Evolutionary conservation across 1,140 invertebrate species (phyloP), one percentile per base, ranked within the genome.

Genomic region (Phymorhynchus buccinoides): DNA sequence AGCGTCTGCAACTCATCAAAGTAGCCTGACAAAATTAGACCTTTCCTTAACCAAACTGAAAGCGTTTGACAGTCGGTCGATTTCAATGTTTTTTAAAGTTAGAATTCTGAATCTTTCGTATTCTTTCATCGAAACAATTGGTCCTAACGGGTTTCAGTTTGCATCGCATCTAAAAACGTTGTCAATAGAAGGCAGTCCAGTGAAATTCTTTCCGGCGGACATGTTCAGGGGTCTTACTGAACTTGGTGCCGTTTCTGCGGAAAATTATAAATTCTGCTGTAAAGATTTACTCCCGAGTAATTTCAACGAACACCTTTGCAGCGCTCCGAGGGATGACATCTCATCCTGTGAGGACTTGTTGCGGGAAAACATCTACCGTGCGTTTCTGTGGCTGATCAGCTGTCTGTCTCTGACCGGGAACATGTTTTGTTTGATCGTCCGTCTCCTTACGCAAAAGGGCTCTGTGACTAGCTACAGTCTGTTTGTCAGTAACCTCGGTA

Each of bases 31-130:
- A 27, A 44, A 32, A 1, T 52, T 87, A 3, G 44, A 56, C 32
- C 32, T 87, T n/a, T 73, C 41, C 0, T n/a, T 41, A 1, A 62
- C 52, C 9, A 35, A 39, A 30, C 41, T 87, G 7, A 30, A 32
- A 32, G 22, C 22, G 12, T 62, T 87, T 14, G 14, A 78, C 48
- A 52, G 27, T 30, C 14, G 32, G 4, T 42, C 68, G 35, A 80
- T 87, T n/a, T 9, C 30, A 22, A 37, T n/a, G 16, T 66, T 87
- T 48, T 22, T 32, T 6, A 77, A 81, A 66, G 22, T 87, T 27
- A 27, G 77, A 18, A 22, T 35, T 0, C 16, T 87, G n/a, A 77
- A 80, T n/a, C 39, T 84, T 3, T 77, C 83, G 1, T 9, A 22
- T 9, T 35, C 44, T 35, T 6, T 16, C 0, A 16, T 80, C 0